These are phyloP conservation scores for Stenotaenia linearis DNA, from an alignment of 2,888 invertebrate genomes.

Conservation along the genomic window DNA sequence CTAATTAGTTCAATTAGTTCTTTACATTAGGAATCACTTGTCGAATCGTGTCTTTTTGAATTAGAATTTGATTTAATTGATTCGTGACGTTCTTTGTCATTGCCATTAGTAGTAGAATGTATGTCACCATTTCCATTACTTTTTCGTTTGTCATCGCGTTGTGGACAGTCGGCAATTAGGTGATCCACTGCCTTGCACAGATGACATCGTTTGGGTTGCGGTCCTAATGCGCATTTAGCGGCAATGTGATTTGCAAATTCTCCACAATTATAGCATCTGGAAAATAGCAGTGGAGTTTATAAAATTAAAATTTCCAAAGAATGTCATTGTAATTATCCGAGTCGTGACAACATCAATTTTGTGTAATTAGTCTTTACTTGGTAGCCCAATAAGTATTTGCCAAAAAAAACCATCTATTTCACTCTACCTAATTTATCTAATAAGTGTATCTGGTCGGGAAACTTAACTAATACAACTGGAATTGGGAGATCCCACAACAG, in stretches of 20 bases:
- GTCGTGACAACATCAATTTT: too few species aligned
- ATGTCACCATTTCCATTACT: neutral
- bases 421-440: too few species aligned
- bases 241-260: conserved; percentile 90
- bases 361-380: too few species aligned
- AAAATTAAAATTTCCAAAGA: too few species aligned
- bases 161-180: conserved; percentile 81
- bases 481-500: too few species aligned
- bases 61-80: neutral
- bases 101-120: neutral
- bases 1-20: neutral
- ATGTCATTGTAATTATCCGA: too few species aligned
- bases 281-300: too few species aligned
- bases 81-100: neutral
- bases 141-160: conserved; percentile 45
- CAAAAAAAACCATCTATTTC: too few species aligned
- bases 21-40: neutral
- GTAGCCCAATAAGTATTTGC: too few species aligned
- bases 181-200: conserved; percentile 82
- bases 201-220: conserved; percentile 86
- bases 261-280: conserved; percentile 86
- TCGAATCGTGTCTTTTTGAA: neutral
- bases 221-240: conserved; percentile 78
- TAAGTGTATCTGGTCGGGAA: too few species aligned
- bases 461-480: too few species aligned